Evolutionary conservation across 2,113 vertebrate species (phyloP), one percentile per base, ranked within the genome.

Genomic region (Rhinolophus sinicus): DNA sequence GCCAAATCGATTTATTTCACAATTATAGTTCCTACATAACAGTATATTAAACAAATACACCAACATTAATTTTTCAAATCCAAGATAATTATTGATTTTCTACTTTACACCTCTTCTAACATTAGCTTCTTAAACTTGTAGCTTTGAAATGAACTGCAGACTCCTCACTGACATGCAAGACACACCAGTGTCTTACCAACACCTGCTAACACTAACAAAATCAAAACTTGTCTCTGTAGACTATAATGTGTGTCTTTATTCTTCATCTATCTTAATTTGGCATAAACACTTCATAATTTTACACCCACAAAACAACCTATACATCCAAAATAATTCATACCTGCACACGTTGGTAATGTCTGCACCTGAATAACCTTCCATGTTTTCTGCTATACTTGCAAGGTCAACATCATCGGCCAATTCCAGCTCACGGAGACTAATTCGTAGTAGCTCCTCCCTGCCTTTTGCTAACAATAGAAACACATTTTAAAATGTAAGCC

Each of bases 301-400:
- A 35, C 21, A 28, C 18, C 38, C 76, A 87, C 24, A 87, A 73
- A 87, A 72, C 95, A 76, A 54, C 38, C 67, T n/a, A 40, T 38
- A 22, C 85, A 87, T 87, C 38, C 28, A 87, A 72, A 94, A 76
- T 88, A 67, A 92, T 81, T 83, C 97, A 35, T 98, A 99, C 99
- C 99, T 99, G 99, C 99, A 99, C 24, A 99, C 99, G 0, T 99
- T 99, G 92, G 99, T 99, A 92, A 99, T 99, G 98, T 99, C 99
- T 0, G 99, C 99, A 96, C 99, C 99, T 8, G 99, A 99, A 96
- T 99, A 99, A 21, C 99, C 99, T 95, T 99, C 99, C 99, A 99
- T 99, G 93, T 99, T 99, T 97, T 99, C 99, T 22, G 99, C 99
- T 80, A 99, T 99, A 97, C 98, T 99, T 72, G 98, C 98, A 98